Conservation (phyloP, 2,888 invertebrate genomes). For the Tachystola acroxantha region DNA sequence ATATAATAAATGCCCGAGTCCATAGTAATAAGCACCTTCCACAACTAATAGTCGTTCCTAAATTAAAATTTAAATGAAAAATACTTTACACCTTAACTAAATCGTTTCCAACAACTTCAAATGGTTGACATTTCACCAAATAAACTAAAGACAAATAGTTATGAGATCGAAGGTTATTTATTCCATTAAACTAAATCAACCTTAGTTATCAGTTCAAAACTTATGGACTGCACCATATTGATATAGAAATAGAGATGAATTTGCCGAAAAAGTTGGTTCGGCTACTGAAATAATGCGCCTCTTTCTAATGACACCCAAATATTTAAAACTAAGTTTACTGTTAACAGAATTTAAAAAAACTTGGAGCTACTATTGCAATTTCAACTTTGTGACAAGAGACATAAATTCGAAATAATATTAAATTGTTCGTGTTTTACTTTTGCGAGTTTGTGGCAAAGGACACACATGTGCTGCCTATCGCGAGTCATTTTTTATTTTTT, state of each 20-base stretch:
- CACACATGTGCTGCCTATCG: conserved; percentile 58
- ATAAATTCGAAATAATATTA: conserved; percentile 6
- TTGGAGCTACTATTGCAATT: conserved; percentile 5
- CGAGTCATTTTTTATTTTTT: conserved; percentile 58
- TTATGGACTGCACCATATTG: too few species aligned
- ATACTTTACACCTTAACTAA: conserved; percentile 33
- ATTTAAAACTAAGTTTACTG: conserved; percentile 47
- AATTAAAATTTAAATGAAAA: conserved; percentile 4
- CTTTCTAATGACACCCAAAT: conserved; percentile 52
- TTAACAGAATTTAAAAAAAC: conserved; percentile 16
- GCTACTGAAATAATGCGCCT: conserved; percentile 12
- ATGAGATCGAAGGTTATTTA: conserved; percentile 38
- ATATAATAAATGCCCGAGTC: too few species aligned
- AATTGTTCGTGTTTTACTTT: conserved; percentile 21
- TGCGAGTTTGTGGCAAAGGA: conserved; percentile 41
- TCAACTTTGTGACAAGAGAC: conserved; percentile 2
- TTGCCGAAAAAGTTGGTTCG: background rate
- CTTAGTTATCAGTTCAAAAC: conserved; percentile 4
- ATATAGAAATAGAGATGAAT: conserved; percentile 19
- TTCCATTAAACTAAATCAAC: too few species aligned
- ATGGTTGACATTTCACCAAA: conserved; percentile 53
- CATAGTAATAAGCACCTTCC: too few species aligned
- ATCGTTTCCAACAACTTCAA: conserved; percentile 28
- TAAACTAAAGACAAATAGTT: conserved; percentile 51
- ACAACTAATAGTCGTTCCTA: conserved; percentile 5